Evolutionary conservation across 37 sponge, comb jelly and placozoan species (phyloP).

Genomic region (Haliclona indistincta): DNA sequence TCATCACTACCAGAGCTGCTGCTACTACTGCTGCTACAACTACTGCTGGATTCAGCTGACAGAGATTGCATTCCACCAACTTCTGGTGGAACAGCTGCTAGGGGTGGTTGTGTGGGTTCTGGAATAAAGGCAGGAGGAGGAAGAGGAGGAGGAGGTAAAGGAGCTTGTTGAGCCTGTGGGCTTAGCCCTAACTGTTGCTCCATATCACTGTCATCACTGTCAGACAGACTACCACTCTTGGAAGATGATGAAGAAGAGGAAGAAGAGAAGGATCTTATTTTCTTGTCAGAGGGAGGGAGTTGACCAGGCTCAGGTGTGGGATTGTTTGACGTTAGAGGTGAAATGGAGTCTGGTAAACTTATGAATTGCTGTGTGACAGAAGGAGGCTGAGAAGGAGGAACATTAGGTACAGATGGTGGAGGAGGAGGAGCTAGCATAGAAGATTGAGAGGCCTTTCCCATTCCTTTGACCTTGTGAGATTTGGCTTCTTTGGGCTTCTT

Average conservation of each 20-base stretch:
- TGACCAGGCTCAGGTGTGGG: constrained; percentile 40
- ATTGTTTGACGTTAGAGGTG: constrained; percentile 20
- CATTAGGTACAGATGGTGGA: background rate
- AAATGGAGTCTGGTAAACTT: background rate
- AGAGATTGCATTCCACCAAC: no score
- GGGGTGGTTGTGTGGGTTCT: no score
- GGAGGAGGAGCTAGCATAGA: background rate
- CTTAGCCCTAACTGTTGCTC: no score
- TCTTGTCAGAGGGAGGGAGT: background rate
- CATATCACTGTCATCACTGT: no score
- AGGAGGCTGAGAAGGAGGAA: background rate
- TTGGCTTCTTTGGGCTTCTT: no score
- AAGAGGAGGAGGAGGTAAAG: no score
- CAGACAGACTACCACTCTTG: no score
- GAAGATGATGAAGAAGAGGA: background rate
- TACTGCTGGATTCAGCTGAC: constrained; percentile 44
- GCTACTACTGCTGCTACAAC: constrained; percentile 14
- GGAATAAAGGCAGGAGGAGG: no score
- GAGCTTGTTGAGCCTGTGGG: no score
- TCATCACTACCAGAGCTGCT: constrained; percentile 5
- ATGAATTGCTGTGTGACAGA: no score
- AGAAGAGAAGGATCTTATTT: background rate
- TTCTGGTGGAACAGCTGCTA: no score
- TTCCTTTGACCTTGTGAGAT: no score
- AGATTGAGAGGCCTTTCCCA: background rate